Conservation (phyloP, 2,888 invertebrate species). For the Rhyacophila evoluta region DNA sequence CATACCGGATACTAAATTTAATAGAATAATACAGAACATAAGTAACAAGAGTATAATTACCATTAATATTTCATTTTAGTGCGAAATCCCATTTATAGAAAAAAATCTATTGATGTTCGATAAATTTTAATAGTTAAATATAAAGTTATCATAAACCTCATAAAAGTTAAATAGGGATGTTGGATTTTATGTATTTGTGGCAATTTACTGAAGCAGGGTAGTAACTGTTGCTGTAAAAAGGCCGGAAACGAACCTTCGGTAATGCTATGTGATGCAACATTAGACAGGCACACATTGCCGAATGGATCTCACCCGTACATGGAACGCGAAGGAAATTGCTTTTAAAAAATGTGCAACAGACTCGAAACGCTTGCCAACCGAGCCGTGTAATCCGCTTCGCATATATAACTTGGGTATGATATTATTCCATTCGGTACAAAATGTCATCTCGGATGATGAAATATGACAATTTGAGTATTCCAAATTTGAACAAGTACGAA, state of each 20-base stretch:
- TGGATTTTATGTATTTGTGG: too few species aligned
- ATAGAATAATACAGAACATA: too few species aligned
- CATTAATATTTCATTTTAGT: too few species aligned
- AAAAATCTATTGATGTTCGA: too few species aligned
- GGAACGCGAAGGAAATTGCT: not conserved
- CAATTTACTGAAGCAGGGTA: too few species aligned
- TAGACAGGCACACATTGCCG: not conserved
- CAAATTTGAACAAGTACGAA: not conserved
- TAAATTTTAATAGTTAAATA: too few species aligned
- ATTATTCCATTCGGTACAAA: not conserved
- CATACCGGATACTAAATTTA: too few species aligned
- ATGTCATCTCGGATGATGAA: not conserved
- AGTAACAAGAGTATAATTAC: too few species aligned
- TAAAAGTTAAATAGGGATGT: too few species aligned
- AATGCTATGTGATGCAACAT: not conserved
- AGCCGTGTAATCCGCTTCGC: not conserved
- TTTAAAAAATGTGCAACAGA: slow-evolving; percentile 19
- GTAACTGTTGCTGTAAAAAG: too few species aligned
- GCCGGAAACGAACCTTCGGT: not conserved
- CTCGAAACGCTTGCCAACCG: slow-evolving; percentile 10
- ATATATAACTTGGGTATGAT: not conserved
- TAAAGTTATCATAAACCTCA: too few species aligned
- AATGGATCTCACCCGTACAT: not conserved
- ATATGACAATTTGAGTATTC: not conserved
- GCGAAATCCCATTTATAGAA: too few species aligned